These are phyloP conservation scores for Pterocles burchelli DNA, from an alignment of 2,113 vertebrate species.

Conservation along the genomic window DNA sequence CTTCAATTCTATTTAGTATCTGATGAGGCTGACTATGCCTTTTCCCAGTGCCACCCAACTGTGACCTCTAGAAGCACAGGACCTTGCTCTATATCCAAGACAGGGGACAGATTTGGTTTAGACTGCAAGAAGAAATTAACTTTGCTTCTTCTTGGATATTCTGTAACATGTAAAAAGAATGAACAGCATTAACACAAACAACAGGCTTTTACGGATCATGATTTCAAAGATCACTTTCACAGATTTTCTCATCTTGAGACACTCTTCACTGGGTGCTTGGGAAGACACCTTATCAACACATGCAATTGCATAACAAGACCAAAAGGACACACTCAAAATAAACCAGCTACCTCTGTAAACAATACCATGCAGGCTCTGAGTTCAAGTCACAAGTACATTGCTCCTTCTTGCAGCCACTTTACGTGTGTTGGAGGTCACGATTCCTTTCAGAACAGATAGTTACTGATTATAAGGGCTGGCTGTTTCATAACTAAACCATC, in stretches of 20 bases:
- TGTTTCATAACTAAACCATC: neutral
- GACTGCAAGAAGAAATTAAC: neutral
- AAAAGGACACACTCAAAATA: neutral
- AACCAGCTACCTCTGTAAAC: neutral
- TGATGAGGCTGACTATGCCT: neutral
- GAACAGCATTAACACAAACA: neutral
- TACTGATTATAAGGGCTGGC: neutral
- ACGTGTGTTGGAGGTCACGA: neutral
- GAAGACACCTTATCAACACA: neutral
- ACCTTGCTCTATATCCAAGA: neutral
- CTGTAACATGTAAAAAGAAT: neutral
- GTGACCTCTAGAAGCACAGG: neutral
- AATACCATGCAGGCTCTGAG: neutral
- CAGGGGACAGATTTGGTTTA: neutral
- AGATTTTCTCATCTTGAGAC: neutral
- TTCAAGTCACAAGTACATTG: neutral
- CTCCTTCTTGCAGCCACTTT: neutral
- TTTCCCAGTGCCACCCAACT: neutral
- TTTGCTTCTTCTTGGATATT: neutral
- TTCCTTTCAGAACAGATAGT: neutral
- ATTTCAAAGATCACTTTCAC: neutral
- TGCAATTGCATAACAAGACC: accelerated
- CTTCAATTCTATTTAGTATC: neutral
- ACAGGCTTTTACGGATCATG: neutral
- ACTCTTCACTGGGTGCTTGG: neutral